A percentile compares a stretch with the other conserved stretches of the same genome.
Conservation (phyloP, 1,140 invertebrate species). For the Heliconius melpomene region DNA sequence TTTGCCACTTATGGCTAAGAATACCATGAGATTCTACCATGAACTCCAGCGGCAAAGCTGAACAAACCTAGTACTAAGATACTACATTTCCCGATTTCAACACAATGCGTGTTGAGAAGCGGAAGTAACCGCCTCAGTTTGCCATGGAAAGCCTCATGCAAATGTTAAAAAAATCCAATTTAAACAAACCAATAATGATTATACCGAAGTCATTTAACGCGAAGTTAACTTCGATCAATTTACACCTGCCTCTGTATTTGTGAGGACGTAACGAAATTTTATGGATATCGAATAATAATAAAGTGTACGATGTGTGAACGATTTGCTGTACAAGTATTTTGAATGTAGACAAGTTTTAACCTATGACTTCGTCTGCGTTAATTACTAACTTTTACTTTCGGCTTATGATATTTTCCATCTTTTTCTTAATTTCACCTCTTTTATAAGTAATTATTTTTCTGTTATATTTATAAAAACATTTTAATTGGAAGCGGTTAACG, state of each 20-base stretch:
- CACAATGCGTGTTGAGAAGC: too few species aligned
- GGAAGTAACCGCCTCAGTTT: too few species aligned
- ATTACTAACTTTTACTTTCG: not conserved
- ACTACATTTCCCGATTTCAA: too few species aligned
- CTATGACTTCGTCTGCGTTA: not conserved
- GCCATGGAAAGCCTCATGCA: not conserved
- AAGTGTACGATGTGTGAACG: constrained; percentile 3
- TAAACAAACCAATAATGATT: not conserved
- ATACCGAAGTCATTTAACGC: constrained; percentile 28
- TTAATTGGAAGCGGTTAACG: too few species aligned
- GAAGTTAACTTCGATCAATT: constrained; percentile 25
- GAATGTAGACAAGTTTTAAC: not conserved
- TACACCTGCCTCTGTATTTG: constrained; percentile 19
- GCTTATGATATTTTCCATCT: too few species aligned
- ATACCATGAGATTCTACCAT: too few species aligned
- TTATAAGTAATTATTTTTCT: too few species aligned
- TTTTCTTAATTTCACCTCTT: too few species aligned
- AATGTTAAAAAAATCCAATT: not conserved
- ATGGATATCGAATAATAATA: constrained; percentile 18
- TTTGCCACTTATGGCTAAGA: too few species aligned
- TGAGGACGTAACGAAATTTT: constrained; percentile 14
- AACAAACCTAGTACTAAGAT: too few species aligned
- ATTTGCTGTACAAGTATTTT: not conserved
- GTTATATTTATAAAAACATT: too few species aligned
- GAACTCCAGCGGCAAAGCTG: too few species aligned